These are phyloP conservation scores for Myrmecobius fasciatus DNA, from an alignment of 2,113 vertebrate genomes.

Conservation along the genomic window DNA sequence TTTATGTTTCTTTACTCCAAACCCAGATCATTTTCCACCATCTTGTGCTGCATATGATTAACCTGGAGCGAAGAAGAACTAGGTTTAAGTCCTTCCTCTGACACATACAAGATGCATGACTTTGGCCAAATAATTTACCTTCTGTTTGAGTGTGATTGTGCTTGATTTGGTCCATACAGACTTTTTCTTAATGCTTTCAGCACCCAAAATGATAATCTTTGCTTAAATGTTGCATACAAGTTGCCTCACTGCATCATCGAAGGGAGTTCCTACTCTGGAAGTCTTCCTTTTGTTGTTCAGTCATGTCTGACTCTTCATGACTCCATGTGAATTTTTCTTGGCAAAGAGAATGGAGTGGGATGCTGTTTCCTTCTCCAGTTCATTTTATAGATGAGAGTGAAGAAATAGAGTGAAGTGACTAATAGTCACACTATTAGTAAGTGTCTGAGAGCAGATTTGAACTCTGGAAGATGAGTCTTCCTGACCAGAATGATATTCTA, in stretches of 20 bases:
- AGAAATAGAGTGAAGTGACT: background rate
- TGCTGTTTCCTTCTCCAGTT: background rate
- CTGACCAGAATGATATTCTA: background rate
- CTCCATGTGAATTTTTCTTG: background rate
- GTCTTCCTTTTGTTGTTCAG: background rate
- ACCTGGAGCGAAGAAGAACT: background rate
- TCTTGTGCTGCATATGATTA: background rate
- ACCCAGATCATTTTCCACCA: background rate
- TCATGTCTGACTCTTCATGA: background rate
- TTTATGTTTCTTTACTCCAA: background rate
- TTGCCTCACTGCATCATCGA: background rate
- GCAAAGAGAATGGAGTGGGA: background rate
- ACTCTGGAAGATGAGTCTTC: background rate
- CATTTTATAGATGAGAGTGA: background rate
- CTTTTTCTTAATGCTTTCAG: background rate
- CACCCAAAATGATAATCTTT: background rate
- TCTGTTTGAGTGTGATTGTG: background rate
- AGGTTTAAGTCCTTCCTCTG: background rate
- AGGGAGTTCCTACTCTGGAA: background rate
- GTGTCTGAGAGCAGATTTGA: background rate
- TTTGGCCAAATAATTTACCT: background rate
- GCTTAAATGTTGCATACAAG: background rate
- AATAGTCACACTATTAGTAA: background rate
- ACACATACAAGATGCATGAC: background rate
- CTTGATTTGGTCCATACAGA: background rate